Conservation (phyloP, 1,140 invertebrate species). For the Rhizoglyphus robini region DNA sequence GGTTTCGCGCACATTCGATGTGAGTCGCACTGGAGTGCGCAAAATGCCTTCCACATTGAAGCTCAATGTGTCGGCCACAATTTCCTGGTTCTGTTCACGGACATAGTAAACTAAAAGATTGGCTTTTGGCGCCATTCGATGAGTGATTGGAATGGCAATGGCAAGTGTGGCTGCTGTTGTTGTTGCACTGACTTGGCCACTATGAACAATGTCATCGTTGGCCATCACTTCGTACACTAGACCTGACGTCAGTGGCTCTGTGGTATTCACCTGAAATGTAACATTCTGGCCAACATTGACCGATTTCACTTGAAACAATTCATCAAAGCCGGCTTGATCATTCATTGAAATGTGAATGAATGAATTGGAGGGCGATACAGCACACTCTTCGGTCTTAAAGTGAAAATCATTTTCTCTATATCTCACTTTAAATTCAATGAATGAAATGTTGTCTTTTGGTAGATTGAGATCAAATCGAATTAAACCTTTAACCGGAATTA, state of each 20-base stretch:
- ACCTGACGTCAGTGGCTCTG: constrained; percentile 38
- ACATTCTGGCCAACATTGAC: constrained; percentile 63
- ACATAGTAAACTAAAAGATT: constrained; percentile 30
- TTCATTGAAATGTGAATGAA: constrained; percentile 47
- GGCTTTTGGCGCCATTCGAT: not conserved
- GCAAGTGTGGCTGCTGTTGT: not conserved
- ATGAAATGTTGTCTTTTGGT: not conserved
- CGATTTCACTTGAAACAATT: constrained; percentile 30
- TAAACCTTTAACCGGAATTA: constrained; percentile 52
- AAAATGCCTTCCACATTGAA: constrained; percentile 60
- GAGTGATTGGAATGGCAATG: not conserved
- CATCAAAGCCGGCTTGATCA: constrained; percentile 26
- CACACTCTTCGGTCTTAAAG: constrained; percentile 44
- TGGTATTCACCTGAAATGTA: constrained; percentile 60
- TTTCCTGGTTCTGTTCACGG: constrained; percentile 50
- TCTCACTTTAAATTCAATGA: constrained; percentile 24
- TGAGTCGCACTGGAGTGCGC: constrained; percentile 54
- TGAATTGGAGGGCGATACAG: constrained; percentile 53
- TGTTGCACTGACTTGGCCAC: constrained; percentile 46
- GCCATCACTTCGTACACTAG: constrained; percentile 50
- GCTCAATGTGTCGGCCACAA: constrained; percentile 65
- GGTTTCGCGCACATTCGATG: constrained; percentile 43
- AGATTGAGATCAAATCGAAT: constrained; percentile 40
- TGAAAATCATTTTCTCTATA: constrained; percentile 25
- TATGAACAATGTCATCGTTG: constrained; percentile 63